Evolutionary conservation across 2,113 vertebrate species (phyloP), one percentile per base, ranked within the genome.

Genomic region (Pseudopodoces humilis): DNA sequence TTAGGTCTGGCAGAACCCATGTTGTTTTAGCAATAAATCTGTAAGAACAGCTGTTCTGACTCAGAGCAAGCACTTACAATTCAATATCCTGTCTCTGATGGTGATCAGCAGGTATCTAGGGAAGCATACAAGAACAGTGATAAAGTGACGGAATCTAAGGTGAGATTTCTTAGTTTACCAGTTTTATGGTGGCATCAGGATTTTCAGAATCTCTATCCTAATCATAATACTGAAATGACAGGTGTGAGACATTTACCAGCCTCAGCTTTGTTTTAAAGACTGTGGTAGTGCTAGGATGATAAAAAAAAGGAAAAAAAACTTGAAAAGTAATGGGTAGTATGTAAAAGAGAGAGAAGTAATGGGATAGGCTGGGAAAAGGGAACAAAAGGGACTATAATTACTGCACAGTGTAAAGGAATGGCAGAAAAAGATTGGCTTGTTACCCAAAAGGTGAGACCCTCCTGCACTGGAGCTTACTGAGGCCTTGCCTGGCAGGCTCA

Each of bases 31-130:
- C 88, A 92, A 52, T 83, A 92, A 88, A 62, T 83, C 80, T 86
- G 62, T 76, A 72, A 76, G 74, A 91, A 63, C 56, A 91, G 69
- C 81, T 13, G 3, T 84, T 50, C 56, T 1, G 19, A 55, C 78
- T 78, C 77, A 56, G 47, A 78, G 74, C 9, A 35, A 75, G 52
- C 11, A 3, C 27, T 53, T 92, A 71, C 13, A 55, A 78, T 84
- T 84, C 84, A 89, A n/a, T 92, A 75, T 91, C 84, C 81, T 84
- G 56, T 82, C 77, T 94, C 56, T 76, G 84, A 39, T 63, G 84
- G 78, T 37, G 82, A 85, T 78, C 90, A 79, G 72, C 65, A 82
- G 77, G 58, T 94, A 60, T 79, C 82, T 71, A 19, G 78, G 90
- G 81, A 56, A 91, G 44, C 47, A 18, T 15, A 59, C 44, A 75